Percentiles rank a stretch among this genome's conserved stretches.
These are phyloP conservation scores for Oplegnathus fasciatus DNA, from an alignment of 2,113 vertebrate genomes.

Conservation along the genomic window DNA sequence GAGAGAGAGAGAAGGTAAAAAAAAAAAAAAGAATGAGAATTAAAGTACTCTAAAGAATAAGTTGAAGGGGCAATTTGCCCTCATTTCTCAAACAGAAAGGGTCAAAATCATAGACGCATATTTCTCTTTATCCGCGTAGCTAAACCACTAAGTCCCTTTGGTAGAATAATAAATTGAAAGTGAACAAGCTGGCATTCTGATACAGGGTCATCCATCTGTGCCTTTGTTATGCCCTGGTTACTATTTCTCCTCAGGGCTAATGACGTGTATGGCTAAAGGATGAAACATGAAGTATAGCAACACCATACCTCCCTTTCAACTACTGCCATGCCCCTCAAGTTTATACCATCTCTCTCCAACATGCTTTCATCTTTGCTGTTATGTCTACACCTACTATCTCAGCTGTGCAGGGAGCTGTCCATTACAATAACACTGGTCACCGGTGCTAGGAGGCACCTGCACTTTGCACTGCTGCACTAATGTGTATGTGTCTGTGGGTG, in stretches of 20 bases:
- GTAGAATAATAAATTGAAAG: slow-evolving; percentile 53
- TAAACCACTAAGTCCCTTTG: slow-evolving; percentile 16
- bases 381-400: slow-evolving; percentile 71
- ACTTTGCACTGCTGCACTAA: background rate
- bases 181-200: slow-evolving; percentile 39
- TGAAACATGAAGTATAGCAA: slow-evolving; percentile 43
- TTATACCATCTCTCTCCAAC: slow-evolving; percentile 50
- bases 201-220: slow-evolving; percentile 44
- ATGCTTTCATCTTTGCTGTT: slow-evolving; percentile 78
- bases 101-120: slow-evolving; percentile 50
- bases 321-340: slow-evolving; percentile 31
- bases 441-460: slow-evolving; percentile 56
- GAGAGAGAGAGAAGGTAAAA: background rate
- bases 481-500: background rate
- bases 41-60: slow-evolving; percentile 28
- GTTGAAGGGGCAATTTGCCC: slow-evolving; percentile 31
- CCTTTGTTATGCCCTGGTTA: slow-evolving; percentile 18
- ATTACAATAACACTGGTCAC: slow-evolving; percentile 48
- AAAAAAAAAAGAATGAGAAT: slow-evolving; percentile 17
- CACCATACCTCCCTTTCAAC: slow-evolving; percentile 37
- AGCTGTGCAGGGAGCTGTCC: slow-evolving; percentile 65
- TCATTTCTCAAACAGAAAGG: slow-evolving; percentile 52
- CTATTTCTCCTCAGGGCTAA: slow-evolving; percentile 46
- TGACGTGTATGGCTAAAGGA: slow-evolving; percentile 19
- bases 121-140: slow-evolving; percentile 58